These are phyloP conservation scores for Helicoverpa zea DNA, from an alignment of 1,140 invertebrate genomes.

Conservation along the genomic window DNA sequence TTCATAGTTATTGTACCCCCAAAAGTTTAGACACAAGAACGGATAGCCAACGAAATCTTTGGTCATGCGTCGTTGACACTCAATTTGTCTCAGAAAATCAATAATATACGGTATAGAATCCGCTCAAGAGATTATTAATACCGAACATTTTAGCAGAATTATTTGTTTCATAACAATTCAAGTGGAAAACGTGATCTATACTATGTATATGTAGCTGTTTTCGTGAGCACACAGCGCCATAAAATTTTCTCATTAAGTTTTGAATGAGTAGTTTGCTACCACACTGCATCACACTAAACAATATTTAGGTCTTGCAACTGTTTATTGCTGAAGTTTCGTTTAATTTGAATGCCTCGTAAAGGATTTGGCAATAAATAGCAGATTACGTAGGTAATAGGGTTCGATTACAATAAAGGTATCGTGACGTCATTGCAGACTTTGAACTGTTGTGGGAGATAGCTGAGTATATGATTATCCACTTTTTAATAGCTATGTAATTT, in stretches of 20 bases:
- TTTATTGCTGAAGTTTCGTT: conserved; percentile 5
- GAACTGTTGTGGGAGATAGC: not conserved
- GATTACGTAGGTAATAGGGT: conserved; percentile 14
- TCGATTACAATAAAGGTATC: conserved; percentile 17
- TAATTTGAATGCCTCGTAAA: not conserved
- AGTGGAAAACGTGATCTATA: conserved; percentile 10
- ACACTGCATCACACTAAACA: not conserved
- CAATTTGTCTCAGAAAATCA: conserved; percentile 1
- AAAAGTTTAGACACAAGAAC: not conserved
- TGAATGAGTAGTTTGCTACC: not conserved
- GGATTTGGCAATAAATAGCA: not conserved
- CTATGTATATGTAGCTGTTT: not conserved
- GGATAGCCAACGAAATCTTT: not conserved
- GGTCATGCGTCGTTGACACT: not conserved
- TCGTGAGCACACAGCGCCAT: not conserved
- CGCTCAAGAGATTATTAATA: not conserved
- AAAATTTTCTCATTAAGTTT: conserved; percentile 29
- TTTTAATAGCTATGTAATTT: no score
- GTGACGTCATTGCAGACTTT: not conserved
- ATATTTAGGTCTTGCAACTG: conserved; percentile 3
- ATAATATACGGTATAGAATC: not conserved
- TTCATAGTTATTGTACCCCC: no score
- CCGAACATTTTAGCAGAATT: not conserved
- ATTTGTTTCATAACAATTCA: not conserved
- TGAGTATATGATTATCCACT: no score